Evolutionary conservation across 2,113 vertebrate genomes (phyloP).

Genomic region (Microcebus ravelobensis): DNA sequence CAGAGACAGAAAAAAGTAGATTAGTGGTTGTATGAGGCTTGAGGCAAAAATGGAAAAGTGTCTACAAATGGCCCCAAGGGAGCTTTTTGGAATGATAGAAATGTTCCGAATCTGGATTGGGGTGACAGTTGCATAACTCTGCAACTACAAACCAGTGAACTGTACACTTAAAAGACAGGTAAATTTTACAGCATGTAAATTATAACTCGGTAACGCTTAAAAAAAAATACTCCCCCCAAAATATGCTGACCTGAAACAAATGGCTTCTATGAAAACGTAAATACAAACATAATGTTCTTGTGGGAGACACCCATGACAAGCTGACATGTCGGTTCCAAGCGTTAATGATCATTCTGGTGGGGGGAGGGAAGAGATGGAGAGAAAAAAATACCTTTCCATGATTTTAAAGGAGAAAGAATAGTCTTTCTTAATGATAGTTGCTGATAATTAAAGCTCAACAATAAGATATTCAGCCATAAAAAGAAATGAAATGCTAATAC

Average conservation of each 20-base stretch:
- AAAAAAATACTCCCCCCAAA: not conserved
- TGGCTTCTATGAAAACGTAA: not conserved
- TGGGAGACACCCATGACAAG: not conserved
- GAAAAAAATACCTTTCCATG: not conserved
- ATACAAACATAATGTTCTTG: not conserved
- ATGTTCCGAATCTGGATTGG: not conserved
- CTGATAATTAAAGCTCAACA: slow-evolving; percentile 16
- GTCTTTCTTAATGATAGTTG: not conserved
- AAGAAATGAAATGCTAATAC: not conserved
- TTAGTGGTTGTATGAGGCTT: not conserved
- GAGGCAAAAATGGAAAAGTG: not conserved
- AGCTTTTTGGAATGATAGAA: not conserved
- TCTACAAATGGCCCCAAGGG: not conserved
- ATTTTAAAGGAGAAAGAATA: slow-evolving; percentile 6
- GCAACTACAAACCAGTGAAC: not conserved
- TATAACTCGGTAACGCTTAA: not conserved
- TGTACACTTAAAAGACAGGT: not conserved
- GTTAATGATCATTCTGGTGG: not conserved
- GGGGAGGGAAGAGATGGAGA: not conserved
- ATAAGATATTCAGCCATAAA: not conserved
- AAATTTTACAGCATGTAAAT: not conserved
- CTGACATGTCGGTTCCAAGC: not conserved
- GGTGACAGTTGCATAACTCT: not conserved
- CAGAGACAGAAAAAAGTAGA: not conserved
- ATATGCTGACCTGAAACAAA: not conserved